A percentile compares a stretch with the other conserved stretches of the same genome.
Conservation (phyloP, 2,797 vertebrate species). For the Esox lucius region DNA sequence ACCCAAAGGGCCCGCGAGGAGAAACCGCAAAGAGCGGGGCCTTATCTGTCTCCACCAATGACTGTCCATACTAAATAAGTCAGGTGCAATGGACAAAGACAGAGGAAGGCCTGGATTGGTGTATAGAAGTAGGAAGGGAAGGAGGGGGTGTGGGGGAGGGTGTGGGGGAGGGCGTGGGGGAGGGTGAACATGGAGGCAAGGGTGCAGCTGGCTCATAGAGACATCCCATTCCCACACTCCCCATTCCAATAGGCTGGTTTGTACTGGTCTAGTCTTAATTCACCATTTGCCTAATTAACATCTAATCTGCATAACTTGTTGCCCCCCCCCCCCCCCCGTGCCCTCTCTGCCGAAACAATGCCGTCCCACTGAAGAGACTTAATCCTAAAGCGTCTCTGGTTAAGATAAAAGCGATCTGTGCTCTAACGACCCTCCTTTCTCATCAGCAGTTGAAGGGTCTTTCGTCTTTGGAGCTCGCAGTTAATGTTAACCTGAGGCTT, state of each 20-base stretch:
- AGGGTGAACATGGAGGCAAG: conserved; percentile 77
- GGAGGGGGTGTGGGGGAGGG: conserved; percentile 73
- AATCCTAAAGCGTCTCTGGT: conserved; percentile 86
- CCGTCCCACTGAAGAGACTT: conserved; percentile 83
- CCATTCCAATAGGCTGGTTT: conserved; percentile 86
- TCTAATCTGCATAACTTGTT: conserved; percentile 98
- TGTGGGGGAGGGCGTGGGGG: conserved; percentile 70
- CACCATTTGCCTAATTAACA: conserved; percentile 94
- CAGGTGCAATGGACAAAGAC: conserved; percentile 28
- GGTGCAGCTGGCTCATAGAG: conserved; percentile 84
- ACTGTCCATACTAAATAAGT: conserved; percentile 47
- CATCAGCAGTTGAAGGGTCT: conserved; percentile 74
- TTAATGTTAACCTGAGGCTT: conserved; percentile 19
- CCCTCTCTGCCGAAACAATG: conserved; percentile 83
- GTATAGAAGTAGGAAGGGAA: conserved; percentile 10
- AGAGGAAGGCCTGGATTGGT: conserved; percentile 23
- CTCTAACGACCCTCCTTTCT: conserved; percentile 71
- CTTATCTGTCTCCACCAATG: conserved; percentile 41
- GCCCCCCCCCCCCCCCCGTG: conserved; percentile 60
- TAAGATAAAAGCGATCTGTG: conserved; percentile 79
- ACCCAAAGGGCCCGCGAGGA: conserved; percentile 22
- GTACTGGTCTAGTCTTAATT: conserved; percentile 92
- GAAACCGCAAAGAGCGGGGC: conserved; percentile 21
- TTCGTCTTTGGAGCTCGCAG: conserved; percentile 40
- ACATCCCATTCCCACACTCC: conserved; percentile 88